These are phyloP conservation scores for Apocrypta bakeri DNA, from an alignment of 1,140 invertebrate species.

Conservation along the genomic window DNA sequence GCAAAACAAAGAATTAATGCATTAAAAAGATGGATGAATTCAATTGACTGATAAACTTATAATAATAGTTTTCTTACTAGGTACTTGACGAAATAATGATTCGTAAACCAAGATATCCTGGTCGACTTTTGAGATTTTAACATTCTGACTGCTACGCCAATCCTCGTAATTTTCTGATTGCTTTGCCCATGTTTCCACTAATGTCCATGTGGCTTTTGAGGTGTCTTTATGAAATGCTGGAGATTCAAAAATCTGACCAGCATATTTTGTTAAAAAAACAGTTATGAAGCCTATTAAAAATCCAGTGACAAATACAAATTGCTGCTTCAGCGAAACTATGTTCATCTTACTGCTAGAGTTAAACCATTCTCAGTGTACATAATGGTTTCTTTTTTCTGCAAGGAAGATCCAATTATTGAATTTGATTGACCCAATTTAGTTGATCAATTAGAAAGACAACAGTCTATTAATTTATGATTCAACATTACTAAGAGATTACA, in stretches of 20 bases:
- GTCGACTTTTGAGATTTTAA: constrained; percentile 54
- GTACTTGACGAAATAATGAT: constrained; percentile 18
- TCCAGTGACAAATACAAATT: constrained; percentile 55
- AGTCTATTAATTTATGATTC: constrained; percentile 4
- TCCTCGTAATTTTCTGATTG: constrained; percentile 55
- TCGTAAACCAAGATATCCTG: constrained; percentile 64
- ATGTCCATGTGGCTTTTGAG: constrained; percentile 24
- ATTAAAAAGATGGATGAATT: neutral
- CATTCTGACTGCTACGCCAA: constrained; percentile 61
- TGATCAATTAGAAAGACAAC: constrained; percentile 13
- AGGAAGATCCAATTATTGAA: constrained; percentile 40
- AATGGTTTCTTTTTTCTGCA: constrained; percentile 39
- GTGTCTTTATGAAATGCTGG: constrained; percentile 27
- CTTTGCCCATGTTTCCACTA: constrained; percentile 32
- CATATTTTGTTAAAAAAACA: constrained; percentile 48
- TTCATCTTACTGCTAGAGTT: constrained; percentile 43
- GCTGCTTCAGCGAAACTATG: constrained; percentile 28
- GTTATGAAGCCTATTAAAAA: constrained; percentile 58
- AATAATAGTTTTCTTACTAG: constrained; percentile 16
- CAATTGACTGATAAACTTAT: no score
- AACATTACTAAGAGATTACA: neutral
- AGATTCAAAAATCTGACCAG: constrained; percentile 33
- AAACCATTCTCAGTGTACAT: constrained; percentile 30
- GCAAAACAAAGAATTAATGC: constrained; percentile 2
- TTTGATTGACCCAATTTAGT: constrained; percentile 15